Conservation (phyloP, 2,113 vertebrate genomes). For the Cheilinus undulatus region DNA sequence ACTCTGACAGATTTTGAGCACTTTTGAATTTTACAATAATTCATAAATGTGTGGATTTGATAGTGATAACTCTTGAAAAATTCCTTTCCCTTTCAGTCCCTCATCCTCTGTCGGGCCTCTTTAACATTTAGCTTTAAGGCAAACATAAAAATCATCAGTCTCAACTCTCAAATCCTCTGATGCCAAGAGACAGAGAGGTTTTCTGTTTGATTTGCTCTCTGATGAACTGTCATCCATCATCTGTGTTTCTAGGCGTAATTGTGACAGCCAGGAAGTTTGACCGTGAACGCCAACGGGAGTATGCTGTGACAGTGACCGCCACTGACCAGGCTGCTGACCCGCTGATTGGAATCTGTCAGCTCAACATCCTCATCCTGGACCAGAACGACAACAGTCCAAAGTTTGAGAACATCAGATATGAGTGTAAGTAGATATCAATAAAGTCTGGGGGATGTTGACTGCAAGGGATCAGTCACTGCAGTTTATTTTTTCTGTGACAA, state of each 20-base stretch:
- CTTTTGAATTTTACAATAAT: no score
- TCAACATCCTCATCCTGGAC: constrained; percentile 90
- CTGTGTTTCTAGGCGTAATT: constrained; percentile 82
- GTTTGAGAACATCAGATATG: constrained; percentile 92
- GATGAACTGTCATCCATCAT: constrained; percentile 37
- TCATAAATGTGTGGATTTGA: no score
- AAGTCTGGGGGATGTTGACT: not conserved
- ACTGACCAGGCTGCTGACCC: constrained; percentile 91
- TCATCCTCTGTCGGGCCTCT: no score
- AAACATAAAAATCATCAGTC: no score
- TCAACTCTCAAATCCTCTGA: constrained; percentile 7
- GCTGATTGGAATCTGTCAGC: constrained; percentile 91
- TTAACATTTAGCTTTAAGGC: no score
- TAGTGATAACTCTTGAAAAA: no score
- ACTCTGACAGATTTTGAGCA: no score
- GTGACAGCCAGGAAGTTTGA: constrained; percentile 89
- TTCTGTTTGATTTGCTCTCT: constrained; percentile 18
- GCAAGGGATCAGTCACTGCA: not conserved
- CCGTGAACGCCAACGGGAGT: constrained; percentile 90
- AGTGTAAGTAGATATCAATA: constrained; percentile 84
- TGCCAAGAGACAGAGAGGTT: not conserved
- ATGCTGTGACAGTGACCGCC: constrained; percentile 89
- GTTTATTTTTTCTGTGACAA: no score
- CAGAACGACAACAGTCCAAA: constrained; percentile 93
- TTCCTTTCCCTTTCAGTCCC: no score